phyloP scores from a whole-genome alignment of 2,888 invertebrate genomes.

The Drosophila merina region DNA sequence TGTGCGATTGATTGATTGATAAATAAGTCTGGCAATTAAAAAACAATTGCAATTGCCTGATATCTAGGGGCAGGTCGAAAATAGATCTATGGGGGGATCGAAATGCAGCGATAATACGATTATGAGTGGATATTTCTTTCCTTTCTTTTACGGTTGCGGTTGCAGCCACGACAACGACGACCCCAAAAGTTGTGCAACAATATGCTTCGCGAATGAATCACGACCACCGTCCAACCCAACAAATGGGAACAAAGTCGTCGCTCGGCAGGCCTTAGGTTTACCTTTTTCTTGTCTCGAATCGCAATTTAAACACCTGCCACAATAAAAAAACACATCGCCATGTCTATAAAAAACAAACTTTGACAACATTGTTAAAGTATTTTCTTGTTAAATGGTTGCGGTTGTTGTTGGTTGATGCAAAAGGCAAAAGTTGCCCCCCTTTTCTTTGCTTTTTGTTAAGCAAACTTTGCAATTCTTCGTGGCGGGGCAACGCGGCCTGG shows the following conservation, averaged over 20 bases:
- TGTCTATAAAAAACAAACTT: slow-evolving; percentile 22
- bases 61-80: slow-evolving; percentile 24
- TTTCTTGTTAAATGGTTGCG: slow-evolving; percentile 29
- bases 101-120: slow-evolving; percentile 39
- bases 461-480: slow-evolving; percentile 49
- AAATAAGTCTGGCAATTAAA: slow-evolving; percentile 58
- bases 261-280: neutral
- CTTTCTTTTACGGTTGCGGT: slow-evolving; percentile 23
- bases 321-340: slow-evolving; percentile 43
- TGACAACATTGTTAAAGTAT: slow-evolving; percentile 19
- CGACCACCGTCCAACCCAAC: neutral
- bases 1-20: slow-evolving; percentile 36
- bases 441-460: slow-evolving; percentile 30
- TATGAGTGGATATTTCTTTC: slow-evolving; percentile 17
- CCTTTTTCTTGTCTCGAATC: slow-evolving; percentile 34
- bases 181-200: slow-evolving; percentile 52
- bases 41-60: slow-evolving; percentile 51
- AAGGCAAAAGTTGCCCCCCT: slow-evolving; percentile 25
- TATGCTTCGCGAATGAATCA: slow-evolving; percentile 51
- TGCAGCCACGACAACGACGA: slow-evolving; percentile 13
- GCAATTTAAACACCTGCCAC: slow-evolving; percentile 57
- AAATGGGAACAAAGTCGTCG: slow-evolving; percentile 16
- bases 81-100: slow-evolving; percentile 10
- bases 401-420: slow-evolving; percentile 16
- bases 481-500: too few relatives aligned